A percentile compares a stretch with the other conserved stretches of the same genome.
Conservation (phyloP, 2,113 vertebrate genomes). For the Caracal caracal region DNA sequence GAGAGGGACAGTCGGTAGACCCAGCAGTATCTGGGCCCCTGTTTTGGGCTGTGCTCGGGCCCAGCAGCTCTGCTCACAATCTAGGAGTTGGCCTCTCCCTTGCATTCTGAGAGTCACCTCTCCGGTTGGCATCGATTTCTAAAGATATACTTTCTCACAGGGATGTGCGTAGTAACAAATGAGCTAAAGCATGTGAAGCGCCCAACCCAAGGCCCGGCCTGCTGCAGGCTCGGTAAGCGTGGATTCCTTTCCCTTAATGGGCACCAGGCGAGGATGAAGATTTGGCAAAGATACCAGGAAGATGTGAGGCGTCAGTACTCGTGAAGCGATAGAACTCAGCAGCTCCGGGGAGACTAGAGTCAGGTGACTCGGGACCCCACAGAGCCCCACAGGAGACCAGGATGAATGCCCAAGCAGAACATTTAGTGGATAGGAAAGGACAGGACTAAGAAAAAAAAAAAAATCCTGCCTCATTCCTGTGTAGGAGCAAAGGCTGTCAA, state of each 20-base stretch:
- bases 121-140: neutral
- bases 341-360: neutral
- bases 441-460: neutral
- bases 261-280: slow-evolving; percentile 10
- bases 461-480: neutral
- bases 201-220: neutral
- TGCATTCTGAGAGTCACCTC: neutral
- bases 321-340: neutral
- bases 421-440: neutral
- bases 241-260: slow-evolving; percentile 76
- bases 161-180: neutral
- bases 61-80: neutral
- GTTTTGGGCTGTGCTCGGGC: neutral
- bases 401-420: neutral
- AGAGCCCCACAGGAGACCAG: neutral
- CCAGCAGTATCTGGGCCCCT: neutral
- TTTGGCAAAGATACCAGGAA: slow-evolving; percentile 60
- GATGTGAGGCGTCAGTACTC: neutral
- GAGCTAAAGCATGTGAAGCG: neutral
- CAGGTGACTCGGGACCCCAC: slow-evolving; percentile 27
- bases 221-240: neutral
- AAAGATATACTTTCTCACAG: neutral
- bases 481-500: neutral
- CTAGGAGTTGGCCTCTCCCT: neutral
- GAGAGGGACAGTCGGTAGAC: no score